A percentile compares a stretch with the other conserved stretches of the same genome.
These are phyloP conservation scores for Rhinophrynus dorsalis DNA, from an alignment of 2,797 vertebrate genomes.

Conservation along the genomic window DNA sequence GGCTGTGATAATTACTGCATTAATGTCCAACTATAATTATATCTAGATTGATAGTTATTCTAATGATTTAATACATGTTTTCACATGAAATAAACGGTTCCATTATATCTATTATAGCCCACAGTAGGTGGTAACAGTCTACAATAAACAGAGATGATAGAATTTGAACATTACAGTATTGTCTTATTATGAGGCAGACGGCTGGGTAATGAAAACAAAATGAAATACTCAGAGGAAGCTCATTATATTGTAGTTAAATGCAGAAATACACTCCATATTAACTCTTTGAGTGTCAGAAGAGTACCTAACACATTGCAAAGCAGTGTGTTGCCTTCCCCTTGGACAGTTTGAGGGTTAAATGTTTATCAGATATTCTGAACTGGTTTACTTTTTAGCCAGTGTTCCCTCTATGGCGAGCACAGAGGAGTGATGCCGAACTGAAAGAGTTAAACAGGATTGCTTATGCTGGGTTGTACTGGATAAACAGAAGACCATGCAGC, in stretches of 20 bases:
- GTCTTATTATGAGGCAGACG: conserved; percentile 4
- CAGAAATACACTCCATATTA: too few species aligned
- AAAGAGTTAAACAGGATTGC: too few species aligned
- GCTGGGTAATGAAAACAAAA: conserved; percentile 15
- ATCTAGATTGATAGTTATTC: conserved; percentile 14
- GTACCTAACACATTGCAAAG: too few species aligned
- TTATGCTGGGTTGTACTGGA: too few species aligned
- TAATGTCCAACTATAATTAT: background rate
- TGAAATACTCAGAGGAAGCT: conserved; percentile 5
- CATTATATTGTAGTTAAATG: conserved; percentile 9
- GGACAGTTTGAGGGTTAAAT: background rate
- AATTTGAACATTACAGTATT: conserved; percentile 18
- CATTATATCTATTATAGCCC: conserved; percentile 8
- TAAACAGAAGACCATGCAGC: too few species aligned
- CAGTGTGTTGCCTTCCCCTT: too few species aligned
- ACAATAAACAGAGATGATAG: conserved; percentile 3
- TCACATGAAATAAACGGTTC: conserved; percentile 3
- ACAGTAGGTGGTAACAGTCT: conserved; percentile 7
- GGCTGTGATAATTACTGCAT: conserved; percentile 3
- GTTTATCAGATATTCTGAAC: too few species aligned
- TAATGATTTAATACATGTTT: conserved; percentile 22
- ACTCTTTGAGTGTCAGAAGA: too few species aligned
- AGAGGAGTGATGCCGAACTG: too few species aligned
- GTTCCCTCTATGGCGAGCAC: too few species aligned
- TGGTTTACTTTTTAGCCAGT: too few species aligned